These are phyloP conservation scores for Mimumesa dahlbomi DNA, from an alignment of 2,888 invertebrate genomes.

Conservation along the genomic window DNA sequence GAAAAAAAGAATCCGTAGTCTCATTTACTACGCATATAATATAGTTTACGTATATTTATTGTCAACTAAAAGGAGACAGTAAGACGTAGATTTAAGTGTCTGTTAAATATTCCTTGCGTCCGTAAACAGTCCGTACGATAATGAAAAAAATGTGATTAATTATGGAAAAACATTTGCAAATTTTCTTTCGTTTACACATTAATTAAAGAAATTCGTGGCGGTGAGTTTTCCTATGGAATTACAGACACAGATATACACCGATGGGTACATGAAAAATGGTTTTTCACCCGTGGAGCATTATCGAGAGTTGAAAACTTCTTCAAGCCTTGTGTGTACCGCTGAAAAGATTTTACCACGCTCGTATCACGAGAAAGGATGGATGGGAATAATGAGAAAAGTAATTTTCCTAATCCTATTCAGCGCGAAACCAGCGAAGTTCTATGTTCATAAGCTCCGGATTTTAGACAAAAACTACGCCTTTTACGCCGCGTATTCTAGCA, in stretches of 20 bases:
- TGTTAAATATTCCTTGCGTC: too few relatives aligned
- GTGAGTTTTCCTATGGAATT: too few relatives aligned
- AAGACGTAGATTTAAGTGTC: too few relatives aligned
- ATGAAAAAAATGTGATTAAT: neutral
- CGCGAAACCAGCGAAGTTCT: neutral
- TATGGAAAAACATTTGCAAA: neutral
- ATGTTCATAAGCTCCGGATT: neutral
- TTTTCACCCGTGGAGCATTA: neutral
- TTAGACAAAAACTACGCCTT: neutral
- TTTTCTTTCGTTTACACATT: neutral
- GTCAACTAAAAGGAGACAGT: too few relatives aligned
- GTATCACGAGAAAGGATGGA: neutral
- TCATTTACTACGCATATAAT: neutral
- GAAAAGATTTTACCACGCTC: neutral
- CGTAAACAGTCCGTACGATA: too few relatives aligned
- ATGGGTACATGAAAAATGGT: neutral
- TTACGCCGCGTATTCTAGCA: neutral
- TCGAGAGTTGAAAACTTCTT: neutral
- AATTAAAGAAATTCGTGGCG: too few relatives aligned
- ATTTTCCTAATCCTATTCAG: constrained; percentile 4
- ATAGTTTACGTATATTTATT: neutral
- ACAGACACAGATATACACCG: neutral
- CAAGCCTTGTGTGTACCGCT: neutral
- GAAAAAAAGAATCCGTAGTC: neutral
- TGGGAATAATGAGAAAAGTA: constrained; percentile 12